These are phyloP conservation scores for Euphonia xanthogaster DNA, from an alignment of 2,797 vertebrate genomes.

Conservation along the genomic window DNA sequence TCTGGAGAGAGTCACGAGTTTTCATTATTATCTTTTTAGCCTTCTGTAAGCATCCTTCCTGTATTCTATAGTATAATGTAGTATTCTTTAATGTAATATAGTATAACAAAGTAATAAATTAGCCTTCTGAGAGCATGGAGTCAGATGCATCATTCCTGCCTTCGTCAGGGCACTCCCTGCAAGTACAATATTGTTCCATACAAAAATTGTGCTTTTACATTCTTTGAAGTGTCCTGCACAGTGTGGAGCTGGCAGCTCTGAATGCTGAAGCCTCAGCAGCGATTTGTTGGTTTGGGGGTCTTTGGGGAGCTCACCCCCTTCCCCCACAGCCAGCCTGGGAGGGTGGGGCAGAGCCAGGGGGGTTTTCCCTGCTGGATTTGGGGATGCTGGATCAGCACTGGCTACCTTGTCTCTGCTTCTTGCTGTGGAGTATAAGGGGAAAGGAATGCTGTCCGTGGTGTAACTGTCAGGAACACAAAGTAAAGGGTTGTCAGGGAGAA, in stretches of 20 bases:
- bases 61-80: too few species aligned
- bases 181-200: neutral
- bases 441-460: neutral
- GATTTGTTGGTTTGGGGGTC: rapidly evolving
- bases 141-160: too few species aligned
- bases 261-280: neutral
- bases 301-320: rapidly evolving
- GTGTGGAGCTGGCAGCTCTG: neutral
- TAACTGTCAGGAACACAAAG: slow-evolving; percentile 10
- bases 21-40: too few species aligned
- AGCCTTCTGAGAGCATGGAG: too few species aligned
- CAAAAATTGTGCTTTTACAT: neutral
- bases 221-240: neutral
- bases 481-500: slow-evolving; percentile 21
- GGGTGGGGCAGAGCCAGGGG: rapidly evolving
- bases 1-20: too few species aligned
- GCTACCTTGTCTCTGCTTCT: neutral
- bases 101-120: too few species aligned
- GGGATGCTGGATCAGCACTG: neutral
- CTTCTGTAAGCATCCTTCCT: too few species aligned
- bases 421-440: neutral
- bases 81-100: too few species aligned
- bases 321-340: rapidly evolving
- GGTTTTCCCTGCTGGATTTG: rapidly evolving
- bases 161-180: too few species aligned